These are phyloP conservation scores for Drosophila pallidifrons DNA, from an alignment of 1,140 invertebrate genomes.

Conservation along the genomic window DNA sequence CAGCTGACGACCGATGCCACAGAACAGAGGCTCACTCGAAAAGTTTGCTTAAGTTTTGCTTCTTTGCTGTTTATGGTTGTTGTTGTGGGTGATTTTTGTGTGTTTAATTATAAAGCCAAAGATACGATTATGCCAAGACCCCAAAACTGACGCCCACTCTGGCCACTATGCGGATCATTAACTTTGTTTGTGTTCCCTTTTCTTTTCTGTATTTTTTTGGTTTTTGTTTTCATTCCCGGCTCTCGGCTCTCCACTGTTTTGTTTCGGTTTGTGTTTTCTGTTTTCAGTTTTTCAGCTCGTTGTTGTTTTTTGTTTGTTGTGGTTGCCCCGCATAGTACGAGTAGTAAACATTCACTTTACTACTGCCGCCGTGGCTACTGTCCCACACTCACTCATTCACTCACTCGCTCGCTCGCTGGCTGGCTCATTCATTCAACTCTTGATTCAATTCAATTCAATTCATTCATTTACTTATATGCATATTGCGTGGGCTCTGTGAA, in stretches of 20 bases:
- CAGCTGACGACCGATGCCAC: constrained; percentile 35
- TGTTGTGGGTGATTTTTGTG: constrained; percentile 56
- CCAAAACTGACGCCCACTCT: constrained; percentile 53
- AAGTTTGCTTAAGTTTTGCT: constrained; percentile 20
- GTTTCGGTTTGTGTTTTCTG: not conserved
- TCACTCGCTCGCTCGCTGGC: not conserved
- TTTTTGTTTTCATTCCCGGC: too few relatives aligned
- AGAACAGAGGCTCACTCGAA: constrained; percentile 31
- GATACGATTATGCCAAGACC: constrained; percentile 30
- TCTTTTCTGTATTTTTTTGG: not conserved
- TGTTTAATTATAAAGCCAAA: constrained; percentile 57
- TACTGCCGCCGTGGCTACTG: constrained; percentile 17
- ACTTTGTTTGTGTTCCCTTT: constrained; percentile 29
- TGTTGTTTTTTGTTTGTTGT: constrained; percentile 15
- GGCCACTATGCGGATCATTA: constrained; percentile 63
- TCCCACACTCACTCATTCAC: constrained; percentile 28
- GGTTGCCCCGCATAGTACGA: constrained; percentile 6
- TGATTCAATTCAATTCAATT: not conserved
- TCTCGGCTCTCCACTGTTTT: not conserved
- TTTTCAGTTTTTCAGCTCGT: constrained; percentile 6
- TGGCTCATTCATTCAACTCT: constrained; percentile 10
- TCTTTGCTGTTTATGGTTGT: constrained; percentile 20
- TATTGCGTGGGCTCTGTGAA: constrained; percentile 16
- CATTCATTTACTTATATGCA: constrained; percentile 20
- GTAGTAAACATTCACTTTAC: constrained; percentile 52